Evolutionary conservation across 2,797 vertebrate genomes (phyloP).

Genomic region (Lepilemur septentrionalis): DNA sequence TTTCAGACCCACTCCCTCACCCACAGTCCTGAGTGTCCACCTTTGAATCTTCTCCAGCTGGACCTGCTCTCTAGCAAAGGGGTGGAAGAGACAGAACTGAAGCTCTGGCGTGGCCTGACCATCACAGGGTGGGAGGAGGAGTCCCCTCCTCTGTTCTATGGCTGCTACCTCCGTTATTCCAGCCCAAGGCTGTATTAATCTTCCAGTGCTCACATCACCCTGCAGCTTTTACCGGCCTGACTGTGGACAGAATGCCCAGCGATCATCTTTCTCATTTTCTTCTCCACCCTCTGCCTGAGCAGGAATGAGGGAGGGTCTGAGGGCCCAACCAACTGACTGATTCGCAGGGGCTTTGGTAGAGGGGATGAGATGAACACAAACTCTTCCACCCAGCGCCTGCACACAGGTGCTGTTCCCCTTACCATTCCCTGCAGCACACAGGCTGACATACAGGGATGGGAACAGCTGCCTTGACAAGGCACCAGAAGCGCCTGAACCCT

Average conservation of each 20-base stretch:
- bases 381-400: neutral
- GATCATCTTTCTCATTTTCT: no score
- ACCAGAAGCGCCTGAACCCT: neutral
- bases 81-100: neutral
- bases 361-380: neutral
- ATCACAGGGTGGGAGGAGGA: neutral
- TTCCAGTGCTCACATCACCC: neutral
- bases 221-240: neutral
- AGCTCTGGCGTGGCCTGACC: neutral
- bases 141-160: neutral
- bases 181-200: neutral
- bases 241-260: neutral
- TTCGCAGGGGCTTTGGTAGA: neutral
- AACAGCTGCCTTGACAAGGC: neutral
- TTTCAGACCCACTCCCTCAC: neutral
- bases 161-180: neutral
- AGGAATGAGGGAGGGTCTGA: neutral
- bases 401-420: neutral
- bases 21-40: neutral
- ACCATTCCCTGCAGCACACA: neutral
- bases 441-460: neutral
- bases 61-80: neutral
- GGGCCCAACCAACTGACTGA: neutral
- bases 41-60: neutral
- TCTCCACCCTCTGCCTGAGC: neutral